A percentile compares a stretch with the other conserved stretches of the same genome.
Conservation (phyloP, 2,113 vertebrate genomes). For the pig (Sus scrofa) region DNA sequence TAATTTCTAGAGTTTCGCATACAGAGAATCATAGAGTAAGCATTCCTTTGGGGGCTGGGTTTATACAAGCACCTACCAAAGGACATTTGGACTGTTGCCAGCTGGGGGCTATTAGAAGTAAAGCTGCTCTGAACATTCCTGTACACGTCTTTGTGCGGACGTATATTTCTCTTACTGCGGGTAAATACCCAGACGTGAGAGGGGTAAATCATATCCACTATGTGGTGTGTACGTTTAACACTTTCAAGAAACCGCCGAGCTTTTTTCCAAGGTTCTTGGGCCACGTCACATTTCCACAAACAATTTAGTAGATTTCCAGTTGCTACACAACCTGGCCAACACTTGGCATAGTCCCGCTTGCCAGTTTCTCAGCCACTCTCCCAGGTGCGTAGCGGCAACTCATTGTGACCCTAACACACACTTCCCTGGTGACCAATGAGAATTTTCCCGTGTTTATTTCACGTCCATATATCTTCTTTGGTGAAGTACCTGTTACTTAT, state of each 20-base stretch:
- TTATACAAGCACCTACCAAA: background rate
- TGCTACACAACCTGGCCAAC: background rate
- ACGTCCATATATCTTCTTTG: too few relatives aligned
- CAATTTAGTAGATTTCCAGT: background rate
- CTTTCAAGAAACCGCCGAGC: background rate
- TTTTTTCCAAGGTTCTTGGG: background rate
- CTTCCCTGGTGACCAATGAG: background rate
- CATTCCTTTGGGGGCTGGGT: background rate
- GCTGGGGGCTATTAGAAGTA: background rate
- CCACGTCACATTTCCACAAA: background rate
- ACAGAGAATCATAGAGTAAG: background rate
- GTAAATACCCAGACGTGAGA: background rate
- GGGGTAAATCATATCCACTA: background rate
- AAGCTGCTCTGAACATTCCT: conserved; percentile 20
- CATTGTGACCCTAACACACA: background rate
- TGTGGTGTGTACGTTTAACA: background rate
- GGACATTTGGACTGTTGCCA: background rate
- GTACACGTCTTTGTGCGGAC: background rate
- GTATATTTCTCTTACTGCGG: background rate
- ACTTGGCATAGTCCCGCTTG: background rate
- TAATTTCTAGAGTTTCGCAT: conserved; percentile 41
- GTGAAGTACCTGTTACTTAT: background rate
- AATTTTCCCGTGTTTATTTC: too few relatives aligned
- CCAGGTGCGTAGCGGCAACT: background rate
- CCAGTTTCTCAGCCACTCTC: conserved; percentile 40